Evolutionary conservation across 2,113 vertebrate genomes (phyloP).

Genomic region (Propithecus coquereli): DNA sequence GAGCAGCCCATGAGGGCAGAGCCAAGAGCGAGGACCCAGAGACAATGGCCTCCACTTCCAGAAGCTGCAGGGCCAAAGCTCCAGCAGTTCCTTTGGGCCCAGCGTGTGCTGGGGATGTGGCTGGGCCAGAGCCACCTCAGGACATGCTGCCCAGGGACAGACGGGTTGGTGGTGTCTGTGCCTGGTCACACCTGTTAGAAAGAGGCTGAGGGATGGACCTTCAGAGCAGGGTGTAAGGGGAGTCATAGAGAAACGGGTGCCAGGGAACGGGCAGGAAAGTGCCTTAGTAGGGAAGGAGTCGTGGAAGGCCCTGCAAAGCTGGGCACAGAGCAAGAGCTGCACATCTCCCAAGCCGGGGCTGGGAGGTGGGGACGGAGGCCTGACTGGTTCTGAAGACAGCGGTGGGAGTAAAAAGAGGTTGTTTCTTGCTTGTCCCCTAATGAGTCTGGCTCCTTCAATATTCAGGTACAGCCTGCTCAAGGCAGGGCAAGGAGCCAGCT

Average conservation of each 20-base stretch:
- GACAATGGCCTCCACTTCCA: neutral
- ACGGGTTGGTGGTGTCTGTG: neutral
- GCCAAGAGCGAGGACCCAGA: neutral
- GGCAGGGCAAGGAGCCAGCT: neutral
- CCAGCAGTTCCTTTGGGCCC: neutral
- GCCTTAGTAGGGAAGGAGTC: neutral
- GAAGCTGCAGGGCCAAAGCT: neutral
- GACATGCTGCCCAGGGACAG: neutral
- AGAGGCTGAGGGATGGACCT: neutral
- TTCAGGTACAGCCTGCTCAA: neutral
- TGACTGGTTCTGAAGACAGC: neutral
- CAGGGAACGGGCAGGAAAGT: neutral
- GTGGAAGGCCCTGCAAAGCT: neutral
- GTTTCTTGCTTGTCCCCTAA: neutral
- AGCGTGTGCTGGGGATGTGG: neutral
- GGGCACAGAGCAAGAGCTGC: neutral
- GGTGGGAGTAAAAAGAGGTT: neutral
- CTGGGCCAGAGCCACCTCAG: neutral
- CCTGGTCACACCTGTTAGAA: neutral
- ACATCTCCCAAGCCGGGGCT: rapidly evolving
- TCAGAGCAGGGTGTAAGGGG: neutral
- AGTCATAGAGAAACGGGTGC: neutral
- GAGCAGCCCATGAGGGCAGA: neutral
- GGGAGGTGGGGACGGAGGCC: neutral
- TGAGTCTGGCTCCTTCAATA: neutral